Conservation (phyloP, 2,797 vertebrate genomes). For the Gambusia yucatana region DNA sequence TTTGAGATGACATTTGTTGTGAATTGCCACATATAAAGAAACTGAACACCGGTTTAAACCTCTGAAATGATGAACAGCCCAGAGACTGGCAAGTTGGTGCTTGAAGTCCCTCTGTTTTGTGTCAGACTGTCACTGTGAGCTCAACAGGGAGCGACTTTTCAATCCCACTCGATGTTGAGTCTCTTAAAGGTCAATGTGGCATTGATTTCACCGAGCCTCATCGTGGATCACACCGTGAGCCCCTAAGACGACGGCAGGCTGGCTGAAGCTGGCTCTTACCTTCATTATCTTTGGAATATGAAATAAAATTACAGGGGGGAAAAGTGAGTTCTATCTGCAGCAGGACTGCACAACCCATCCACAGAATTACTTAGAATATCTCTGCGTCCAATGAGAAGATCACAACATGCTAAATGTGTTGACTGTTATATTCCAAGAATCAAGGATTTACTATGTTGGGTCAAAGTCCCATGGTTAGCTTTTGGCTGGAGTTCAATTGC, state of each 20-base stretch:
- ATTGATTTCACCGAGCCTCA: constrained; percentile 49
- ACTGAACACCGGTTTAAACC: background rate
- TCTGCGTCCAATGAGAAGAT: background rate
- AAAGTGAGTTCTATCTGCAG: background rate
- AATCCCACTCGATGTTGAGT: constrained; percentile 36
- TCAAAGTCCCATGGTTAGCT: background rate
- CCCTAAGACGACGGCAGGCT: constrained; percentile 23
- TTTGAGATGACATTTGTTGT: no score
- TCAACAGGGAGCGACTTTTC: constrained; percentile 16
- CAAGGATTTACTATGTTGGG: background rate
- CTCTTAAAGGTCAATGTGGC: constrained; percentile 42
- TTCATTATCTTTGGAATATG: background rate
- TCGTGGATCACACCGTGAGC: constrained; percentile 17
- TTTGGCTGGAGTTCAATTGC: background rate
- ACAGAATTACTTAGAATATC: background rate
- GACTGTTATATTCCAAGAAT: background rate
- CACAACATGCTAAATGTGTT: background rate
- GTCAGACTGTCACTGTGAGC: constrained; percentile 9
- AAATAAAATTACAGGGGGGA: background rate
- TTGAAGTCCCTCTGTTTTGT: constrained; percentile 1
- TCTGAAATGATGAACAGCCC: background rate
- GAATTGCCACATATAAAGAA: background rate
- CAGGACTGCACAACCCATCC: background rate
- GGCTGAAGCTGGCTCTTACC: background rate
- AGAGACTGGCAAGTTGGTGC: background rate